Evolutionary conservation across 2,888 invertebrate species (phyloP), one percentile per base, ranked within the genome.

Genomic region (Lasioglossum figueresi): DNA sequence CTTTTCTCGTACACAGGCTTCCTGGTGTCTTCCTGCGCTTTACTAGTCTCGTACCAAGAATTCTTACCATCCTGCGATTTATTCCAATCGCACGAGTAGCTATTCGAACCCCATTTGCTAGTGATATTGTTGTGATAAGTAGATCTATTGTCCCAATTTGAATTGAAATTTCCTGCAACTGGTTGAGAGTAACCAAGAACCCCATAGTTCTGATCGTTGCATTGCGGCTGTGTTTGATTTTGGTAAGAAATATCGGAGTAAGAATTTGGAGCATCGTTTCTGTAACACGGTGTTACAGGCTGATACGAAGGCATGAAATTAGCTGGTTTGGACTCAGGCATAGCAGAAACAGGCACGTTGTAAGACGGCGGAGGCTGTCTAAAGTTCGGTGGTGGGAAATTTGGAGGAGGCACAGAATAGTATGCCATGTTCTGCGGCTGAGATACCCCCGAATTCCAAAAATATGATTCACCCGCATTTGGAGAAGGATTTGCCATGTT

Each of bases 321-420:
- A 12, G 80, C 12, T 27, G 84, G 1, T 63, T 91, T 91, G 45
- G 84, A 82, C 12, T 91, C 75, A 85, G 88, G 74, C 68, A 92
- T 87, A 87, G 91, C 86, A 5, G 93, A 90, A 23, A 91, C 89
- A 14, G 92, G 87, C 80, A 92, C 82, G 56, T 91, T 90, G 70
- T 87, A 89, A 19, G 89, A 76, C 0, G 92, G 88, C 6, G 91
- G 88, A 14, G 92, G 90, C 76, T 91, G 88, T 77, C 76, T 88
- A 45, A 90, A 89, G 83, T 91, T 88, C 34, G 93, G 92, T 23
- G 93, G 93, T 40, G 93, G 92, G 90, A 93, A 92, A 80, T 89
- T 92, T 80, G 91, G 89, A 0, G 91, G 89, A 19, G 91, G 91
- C 31, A 90, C 81, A 1, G 90, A 37, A 83, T 92, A 93, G 72